phyloP scores from a whole-genome alignment of 2,888 invertebrate species.

The Dasysyrphus tricinctus region DNA sequence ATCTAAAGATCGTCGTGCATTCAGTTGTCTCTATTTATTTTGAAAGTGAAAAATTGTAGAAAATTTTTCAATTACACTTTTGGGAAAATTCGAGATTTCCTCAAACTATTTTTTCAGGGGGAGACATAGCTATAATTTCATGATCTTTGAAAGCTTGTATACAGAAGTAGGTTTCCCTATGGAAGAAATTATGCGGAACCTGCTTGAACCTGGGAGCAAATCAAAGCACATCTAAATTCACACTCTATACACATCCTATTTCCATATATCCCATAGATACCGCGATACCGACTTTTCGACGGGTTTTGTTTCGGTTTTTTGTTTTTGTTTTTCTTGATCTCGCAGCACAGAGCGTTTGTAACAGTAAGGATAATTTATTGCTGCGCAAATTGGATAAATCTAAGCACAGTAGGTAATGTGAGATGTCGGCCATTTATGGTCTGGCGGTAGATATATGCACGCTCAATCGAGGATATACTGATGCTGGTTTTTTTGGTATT shows the following conservation, averaged over 20 bases:
- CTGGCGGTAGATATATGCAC: conserved; percentile 54
- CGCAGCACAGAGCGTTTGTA: conserved; percentile 43
- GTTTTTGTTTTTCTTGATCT: conserved; percentile 3
- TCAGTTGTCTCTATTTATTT: background rate
- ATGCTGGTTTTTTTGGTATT: conserved; percentile 3
- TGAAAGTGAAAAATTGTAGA: conserved; percentile 64
- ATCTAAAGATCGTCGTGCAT: conserved; percentile 12
- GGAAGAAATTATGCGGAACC: conserved; percentile 32
- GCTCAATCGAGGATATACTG: conserved; percentile 30
- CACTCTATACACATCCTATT: background rate
- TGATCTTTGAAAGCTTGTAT: background rate
- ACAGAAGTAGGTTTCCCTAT: background rate
- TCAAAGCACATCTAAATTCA: conserved; percentile 43
- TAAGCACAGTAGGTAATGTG: conserved; percentile 72
- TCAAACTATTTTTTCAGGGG: background rate
- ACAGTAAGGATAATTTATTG: conserved; percentile 74
- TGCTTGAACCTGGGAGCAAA: conserved; percentile 50
- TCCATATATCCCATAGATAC: conserved; percentile 36
- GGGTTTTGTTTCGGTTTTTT: background rate
- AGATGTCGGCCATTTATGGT: conserved; percentile 74
- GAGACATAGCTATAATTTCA: conserved; percentile 5
- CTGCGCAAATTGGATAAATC: conserved; percentile 72
- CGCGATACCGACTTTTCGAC: background rate
- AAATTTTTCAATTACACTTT: conserved; percentile 52
- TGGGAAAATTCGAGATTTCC: background rate